Evolutionary conservation across 2,113 vertebrate genomes (phyloP).

Genomic region (Physeter macrocephalus): DNA sequence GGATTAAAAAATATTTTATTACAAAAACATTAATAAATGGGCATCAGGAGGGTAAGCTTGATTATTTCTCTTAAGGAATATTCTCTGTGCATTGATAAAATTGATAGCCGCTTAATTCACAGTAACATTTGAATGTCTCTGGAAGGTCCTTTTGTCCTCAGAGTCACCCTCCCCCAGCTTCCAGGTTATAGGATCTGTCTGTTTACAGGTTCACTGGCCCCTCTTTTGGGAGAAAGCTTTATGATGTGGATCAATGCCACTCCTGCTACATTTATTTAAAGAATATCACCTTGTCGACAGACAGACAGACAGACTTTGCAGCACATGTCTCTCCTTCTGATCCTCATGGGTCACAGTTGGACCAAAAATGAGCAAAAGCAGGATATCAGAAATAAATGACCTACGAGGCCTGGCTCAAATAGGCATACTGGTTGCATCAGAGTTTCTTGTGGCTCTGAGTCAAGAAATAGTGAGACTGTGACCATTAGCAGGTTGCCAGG

Average conservation of each 20-base stretch:
- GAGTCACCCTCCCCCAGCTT: background rate
- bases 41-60: background rate
- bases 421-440: background rate
- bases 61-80: background rate
- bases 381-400: background rate
- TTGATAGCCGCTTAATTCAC: background rate
- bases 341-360: rapidly evolving
- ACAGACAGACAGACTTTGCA: background rate
- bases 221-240: background rate
- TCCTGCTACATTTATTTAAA: background rate
- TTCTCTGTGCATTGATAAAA: background rate
- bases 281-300: background rate
- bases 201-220: background rate
- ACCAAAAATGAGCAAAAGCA: background rate
- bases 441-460: background rate
- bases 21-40: background rate
- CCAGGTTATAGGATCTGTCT: background rate
- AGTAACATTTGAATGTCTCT: background rate
- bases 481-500: too few species aligned
- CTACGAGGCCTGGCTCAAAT: rapidly evolving
- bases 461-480: background rate
- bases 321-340: background rate
- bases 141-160: background rate
- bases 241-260: background rate
- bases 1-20: background rate